These are phyloP conservation scores for Catharus fuscescens DNA, from an alignment of 2,113 vertebrate genomes.

Conservation along the genomic window DNA sequence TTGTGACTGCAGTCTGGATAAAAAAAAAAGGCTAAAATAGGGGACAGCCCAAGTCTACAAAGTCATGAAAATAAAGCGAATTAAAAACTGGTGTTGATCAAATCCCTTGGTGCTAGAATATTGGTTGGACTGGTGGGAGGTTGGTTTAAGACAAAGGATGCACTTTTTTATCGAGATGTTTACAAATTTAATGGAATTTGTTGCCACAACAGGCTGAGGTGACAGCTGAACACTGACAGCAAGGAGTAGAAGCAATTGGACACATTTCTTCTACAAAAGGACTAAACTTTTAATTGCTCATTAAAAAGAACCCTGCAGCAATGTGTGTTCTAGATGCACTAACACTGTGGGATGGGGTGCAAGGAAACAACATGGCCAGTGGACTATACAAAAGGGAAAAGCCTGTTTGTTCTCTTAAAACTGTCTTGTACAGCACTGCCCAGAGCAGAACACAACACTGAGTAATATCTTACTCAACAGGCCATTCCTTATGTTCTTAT, in stretches of 20 bases:
- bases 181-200: background rate
- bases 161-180: background rate
- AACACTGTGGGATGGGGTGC: background rate
- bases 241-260: background rate
- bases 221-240: background rate
- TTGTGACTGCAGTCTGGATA: background rate
- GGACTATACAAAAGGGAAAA: background rate
- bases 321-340: background rate
- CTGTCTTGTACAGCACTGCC: background rate
- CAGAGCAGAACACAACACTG: background rate
- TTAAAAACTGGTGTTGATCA: background rate
- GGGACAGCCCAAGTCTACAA: background rate
- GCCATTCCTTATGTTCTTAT: background rate
- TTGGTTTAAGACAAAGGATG: background rate
- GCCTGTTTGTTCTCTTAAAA: background rate
- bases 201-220: background rate
- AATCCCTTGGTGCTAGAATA: background rate
- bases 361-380: background rate
- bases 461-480: background rate
- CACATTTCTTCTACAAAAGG: background rate
- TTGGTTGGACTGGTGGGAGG: background rate
- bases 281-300: background rate
- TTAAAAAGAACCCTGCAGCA: background rate
- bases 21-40: background rate
- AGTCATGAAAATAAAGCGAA: background rate